Evolutionary conservation across 1,140 invertebrate genomes (phyloP).

Genomic region (Drosophila persimilis): DNA sequence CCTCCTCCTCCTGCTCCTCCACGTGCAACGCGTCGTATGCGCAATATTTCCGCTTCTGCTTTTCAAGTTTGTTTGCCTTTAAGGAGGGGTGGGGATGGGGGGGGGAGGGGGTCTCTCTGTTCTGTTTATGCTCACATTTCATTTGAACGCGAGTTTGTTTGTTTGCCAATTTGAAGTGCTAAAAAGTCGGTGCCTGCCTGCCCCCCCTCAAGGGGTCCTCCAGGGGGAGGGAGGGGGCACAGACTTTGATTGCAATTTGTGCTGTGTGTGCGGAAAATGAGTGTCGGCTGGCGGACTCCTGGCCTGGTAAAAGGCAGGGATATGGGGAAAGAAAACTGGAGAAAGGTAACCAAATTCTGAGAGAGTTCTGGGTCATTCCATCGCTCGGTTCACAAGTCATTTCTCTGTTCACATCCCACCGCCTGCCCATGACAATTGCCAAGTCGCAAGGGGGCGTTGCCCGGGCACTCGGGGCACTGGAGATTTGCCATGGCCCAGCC

Average conservation of each 20-base stretch:
- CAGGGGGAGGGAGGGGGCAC: not conserved
- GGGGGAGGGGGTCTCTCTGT: not conserved
- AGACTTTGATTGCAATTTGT: slow-evolving; percentile 73
- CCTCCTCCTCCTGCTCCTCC: slow-evolving; percentile 4
- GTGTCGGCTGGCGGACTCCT: slow-evolving; percentile 17
- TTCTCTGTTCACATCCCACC: slow-evolving; percentile 25
- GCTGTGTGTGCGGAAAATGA: slow-evolving; percentile 62
- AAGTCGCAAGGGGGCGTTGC: slow-evolving; percentile 56
- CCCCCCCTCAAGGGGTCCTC: not conserved
- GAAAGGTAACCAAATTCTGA: no score
- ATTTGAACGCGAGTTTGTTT: slow-evolving; percentile 79
- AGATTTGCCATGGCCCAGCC: slow-evolving; percentile 61
- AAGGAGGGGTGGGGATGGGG: not conserved
- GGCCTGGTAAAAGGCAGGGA: slow-evolving; percentile 18
- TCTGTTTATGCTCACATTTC: slow-evolving; percentile 77
- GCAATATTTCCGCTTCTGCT: slow-evolving; percentile 60
- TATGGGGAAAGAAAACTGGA: no score
- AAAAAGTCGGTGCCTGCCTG: slow-evolving; percentile 42
- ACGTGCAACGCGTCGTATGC: slow-evolving; percentile 62
- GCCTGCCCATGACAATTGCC: slow-evolving; percentile 61
- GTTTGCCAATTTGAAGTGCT: slow-evolving; percentile 77
- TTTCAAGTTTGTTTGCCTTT: slow-evolving; percentile 76
- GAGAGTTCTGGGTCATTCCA: no score
- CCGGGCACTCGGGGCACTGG: slow-evolving; percentile 23
- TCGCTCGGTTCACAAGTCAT: slow-evolving; percentile 8